Evolutionary conservation across 1,140 invertebrate species (phyloP).

Genomic region (Orius insidiosus): DNA sequence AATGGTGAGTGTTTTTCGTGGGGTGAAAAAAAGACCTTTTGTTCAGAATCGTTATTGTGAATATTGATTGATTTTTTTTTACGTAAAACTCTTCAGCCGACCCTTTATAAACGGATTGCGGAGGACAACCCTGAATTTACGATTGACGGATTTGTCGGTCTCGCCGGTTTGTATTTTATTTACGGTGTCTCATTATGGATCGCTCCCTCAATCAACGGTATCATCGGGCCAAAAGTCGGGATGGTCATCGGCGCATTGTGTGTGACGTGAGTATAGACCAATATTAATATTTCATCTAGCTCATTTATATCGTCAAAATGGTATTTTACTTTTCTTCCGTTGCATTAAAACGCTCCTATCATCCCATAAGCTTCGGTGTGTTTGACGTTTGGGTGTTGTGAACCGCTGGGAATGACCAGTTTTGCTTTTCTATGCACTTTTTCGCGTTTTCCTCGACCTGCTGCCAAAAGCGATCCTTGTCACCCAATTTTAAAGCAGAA

Average conservation of each 20-base stretch:
- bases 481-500: too few species aligned
- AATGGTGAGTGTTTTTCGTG: neutral
- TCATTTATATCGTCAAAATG: too few species aligned
- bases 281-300: too few species aligned
- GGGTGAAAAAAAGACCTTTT: neutral
- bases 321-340: too few species aligned
- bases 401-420: too few species aligned
- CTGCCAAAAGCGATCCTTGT: too few species aligned
- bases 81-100: constrained; percentile 77
- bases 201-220: constrained; percentile 71
- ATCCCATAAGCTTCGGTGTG: too few species aligned
- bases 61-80: constrained; percentile 7
- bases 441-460: too few species aligned
- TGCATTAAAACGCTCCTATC: too few species aligned
- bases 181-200: constrained; percentile 83
- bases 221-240: constrained; percentile 62
- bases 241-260: constrained; percentile 66
- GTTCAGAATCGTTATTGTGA: neutral
- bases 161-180: constrained; percentile 77
- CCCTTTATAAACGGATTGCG: constrained; percentile 34
- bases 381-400: too few species aligned
- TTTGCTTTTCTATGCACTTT: too few species aligned
- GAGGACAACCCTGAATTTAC: constrained; percentile 54
- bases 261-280: constrained; percentile 45
- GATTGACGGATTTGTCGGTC: constrained; percentile 75